Evolutionary conservation across 1,140 invertebrate species (phyloP), one percentile per base, ranked within the genome.

Genomic region (Mizuhopecten yessoensis): DNA sequence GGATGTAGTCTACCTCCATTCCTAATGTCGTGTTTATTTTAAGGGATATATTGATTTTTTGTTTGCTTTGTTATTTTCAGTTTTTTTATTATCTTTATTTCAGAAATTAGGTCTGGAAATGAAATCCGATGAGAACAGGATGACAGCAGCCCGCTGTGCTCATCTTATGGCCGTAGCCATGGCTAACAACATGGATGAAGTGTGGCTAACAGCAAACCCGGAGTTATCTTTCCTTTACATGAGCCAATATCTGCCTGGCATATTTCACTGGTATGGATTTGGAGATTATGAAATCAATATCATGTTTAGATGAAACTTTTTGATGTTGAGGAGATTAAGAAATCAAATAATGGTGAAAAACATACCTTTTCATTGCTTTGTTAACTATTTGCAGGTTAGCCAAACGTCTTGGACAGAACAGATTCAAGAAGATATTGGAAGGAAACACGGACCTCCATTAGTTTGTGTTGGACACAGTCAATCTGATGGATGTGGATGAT

Each of bases 101-200:
- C 86, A 94, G 94, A 92, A 88, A 34, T 86, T 94, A 9, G 92
- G 92, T 42, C 42, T 94, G 7, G 49, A 36, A 20, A 94, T 93
- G 93, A 39, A 93, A 36, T 34, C 91, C 10, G 87, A 89, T 3
- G 92, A 92, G 34, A 93, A 91, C 29, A 97, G 98, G 95, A 97
- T 98, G 97, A 97, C 97, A 10, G 96, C 97, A 0, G 97, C 98
- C 94, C 97, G 98, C 75, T 98, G 98, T 96, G 98, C 97, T 0
- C 95, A 97, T 93, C 96, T 99, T 10, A 98, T 97, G 96, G 97
- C 97, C 0, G 96, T 98, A 7, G 98, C 98, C 13, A 97, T 98
- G 42, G 98, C 97, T 10, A 98, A 98, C 96, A 97, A 97, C 96
- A 93, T 98, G 88, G 96, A 97, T 88, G 98, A 98, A 97, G 97